Evolutionary conservation across 2,888 invertebrate genomes (phyloP).

Genomic region (Agrotis exclamationis): DNA sequence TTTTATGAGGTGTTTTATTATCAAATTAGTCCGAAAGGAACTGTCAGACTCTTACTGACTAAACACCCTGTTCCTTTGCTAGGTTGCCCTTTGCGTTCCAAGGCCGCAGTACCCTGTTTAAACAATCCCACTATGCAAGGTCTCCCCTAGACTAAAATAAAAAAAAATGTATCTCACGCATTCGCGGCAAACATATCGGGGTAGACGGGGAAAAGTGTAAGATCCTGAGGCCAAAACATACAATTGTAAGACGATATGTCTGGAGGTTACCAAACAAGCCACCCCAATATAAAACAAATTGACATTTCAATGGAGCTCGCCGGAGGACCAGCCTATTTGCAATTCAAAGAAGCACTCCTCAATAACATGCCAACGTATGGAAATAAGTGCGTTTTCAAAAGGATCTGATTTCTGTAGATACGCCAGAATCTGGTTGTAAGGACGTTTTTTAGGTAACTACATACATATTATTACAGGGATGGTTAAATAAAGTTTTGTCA

Average conservation of each 20-base stretch:
- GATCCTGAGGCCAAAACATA: conserved; percentile 70
- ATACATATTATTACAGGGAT: neutral
- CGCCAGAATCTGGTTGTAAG: conserved; percentile 47
- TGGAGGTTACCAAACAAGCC: conserved; percentile 74
- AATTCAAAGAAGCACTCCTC: conserved; percentile 89
- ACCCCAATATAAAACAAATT: conserved; percentile 90
- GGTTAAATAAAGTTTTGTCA: conserved; percentile 3
- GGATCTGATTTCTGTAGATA: conserved; percentile 85
- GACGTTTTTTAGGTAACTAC: neutral
- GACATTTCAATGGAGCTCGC: conserved; percentile 88
- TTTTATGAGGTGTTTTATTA: no score
- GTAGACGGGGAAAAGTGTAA: conserved; percentile 66
- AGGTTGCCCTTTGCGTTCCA: no score
- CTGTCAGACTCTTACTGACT: no score
- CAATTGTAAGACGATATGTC: conserved; percentile 81
- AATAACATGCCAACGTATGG: conserved; percentile 87
- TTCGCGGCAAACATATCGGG: conserved; percentile 62
- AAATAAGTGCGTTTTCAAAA: conserved; percentile 86
- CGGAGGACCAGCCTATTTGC: conserved; percentile 86
- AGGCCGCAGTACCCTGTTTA: no score
- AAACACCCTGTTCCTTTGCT: no score
- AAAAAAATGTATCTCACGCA: conserved; percentile 59
- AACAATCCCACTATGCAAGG: neutral
- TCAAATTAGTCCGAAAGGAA: no score
- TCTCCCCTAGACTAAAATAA: conserved; percentile 2